Base-by-base conservation (phyloP, 2,888 invertebrate genomes). In the Eupelmus urozonus region DNA sequence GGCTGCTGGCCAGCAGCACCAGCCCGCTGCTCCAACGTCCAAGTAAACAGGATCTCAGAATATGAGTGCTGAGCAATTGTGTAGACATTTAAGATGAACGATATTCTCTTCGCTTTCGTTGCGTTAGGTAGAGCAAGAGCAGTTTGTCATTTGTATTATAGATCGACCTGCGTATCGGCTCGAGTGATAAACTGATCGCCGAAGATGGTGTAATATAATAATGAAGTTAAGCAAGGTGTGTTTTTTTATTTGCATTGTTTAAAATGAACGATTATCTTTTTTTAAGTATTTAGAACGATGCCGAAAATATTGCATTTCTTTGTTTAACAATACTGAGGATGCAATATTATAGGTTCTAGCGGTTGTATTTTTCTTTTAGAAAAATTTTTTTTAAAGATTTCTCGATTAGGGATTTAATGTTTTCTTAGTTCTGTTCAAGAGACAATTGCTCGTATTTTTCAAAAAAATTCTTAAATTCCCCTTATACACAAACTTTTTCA, bases 1-100 rank as follows among this genome's bases (percentile, higher is more conserved):
- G 85, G 83, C 82, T 82, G 88, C 85, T 78, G 85, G 81, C 82
- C 88, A 88, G 83, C 84, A 83, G 51, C 84, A 76, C 82, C 84
- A 84, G 76, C 85, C 87, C 42, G 82, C 87, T 81, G 88, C 85
- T 7, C 90, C 90, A 53, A 90, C 90, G 81, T 89, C 90, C 81
- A 90, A 90, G 85, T 90, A 87, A 84, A 86, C 81, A 53, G 42
- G 34, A 9, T 34, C 34, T 34, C 3, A 34, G 5, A 9, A 9
- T 5, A 34, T 34, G 3, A 45, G 13, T 2, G 13, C 13, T 13
- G 9, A 16, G 13, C 45, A 13, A 45, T 16, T 16, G 9, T 2
- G 16, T 13, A 45, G 2, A 13, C 2, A 13, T 45, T 45, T 45
- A 13, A 7, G 45, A 45, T 45, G 45, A 13, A 45, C 34, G 34